Base-by-base conservation (phyloP, 2,113 vertebrate species). In the Gopherus evgoodei region DNA sequence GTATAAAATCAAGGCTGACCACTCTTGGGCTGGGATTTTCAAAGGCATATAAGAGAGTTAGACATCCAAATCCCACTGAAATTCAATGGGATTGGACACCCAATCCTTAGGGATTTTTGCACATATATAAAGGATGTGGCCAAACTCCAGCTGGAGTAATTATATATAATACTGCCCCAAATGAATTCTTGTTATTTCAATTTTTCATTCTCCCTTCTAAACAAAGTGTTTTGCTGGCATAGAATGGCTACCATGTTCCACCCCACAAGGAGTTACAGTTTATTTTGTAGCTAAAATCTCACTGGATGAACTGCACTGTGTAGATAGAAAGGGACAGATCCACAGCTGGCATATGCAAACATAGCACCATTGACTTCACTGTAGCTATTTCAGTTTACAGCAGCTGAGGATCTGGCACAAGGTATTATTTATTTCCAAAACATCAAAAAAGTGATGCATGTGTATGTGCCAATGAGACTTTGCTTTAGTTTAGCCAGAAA, bases 391-490 rank as follows among this genome's bases (percentile, higher is more conserved):
- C 27, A 50, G 19, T 91, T 88, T 84, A 92, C 4, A 72, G 0
- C 44, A 21, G 25, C 7, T 31, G 35, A 86, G 80, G 11, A 91
- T 49, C 4, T 90, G n/a, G 81, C 4, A 11, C 6, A 72, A 3
- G 79, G 81, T 27, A 3, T 8, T 0, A 0, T 0, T 8, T n/a
- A 6, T 2, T 0, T 1, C 2, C 10, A 65, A 80, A 83, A 11
- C 5, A 7, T 69, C 21, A 82, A 90, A 44, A 89, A 91, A 87
- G 4, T 2, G 85, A 56, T 8, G 2, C 35, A 69, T 19, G 80
- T 78, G 49, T 85, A 25, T 22, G 84, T 62, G 35, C 19, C 57
- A 83, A 3, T 59, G 53, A 57, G 10, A 76, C 42, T 49, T 84
- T 93, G 0, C 80, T 31, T 83, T 86, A 19, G 79, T 76, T 92